Conservation (phyloP, 2,888 invertebrate species). For the Timema podura region DNA sequence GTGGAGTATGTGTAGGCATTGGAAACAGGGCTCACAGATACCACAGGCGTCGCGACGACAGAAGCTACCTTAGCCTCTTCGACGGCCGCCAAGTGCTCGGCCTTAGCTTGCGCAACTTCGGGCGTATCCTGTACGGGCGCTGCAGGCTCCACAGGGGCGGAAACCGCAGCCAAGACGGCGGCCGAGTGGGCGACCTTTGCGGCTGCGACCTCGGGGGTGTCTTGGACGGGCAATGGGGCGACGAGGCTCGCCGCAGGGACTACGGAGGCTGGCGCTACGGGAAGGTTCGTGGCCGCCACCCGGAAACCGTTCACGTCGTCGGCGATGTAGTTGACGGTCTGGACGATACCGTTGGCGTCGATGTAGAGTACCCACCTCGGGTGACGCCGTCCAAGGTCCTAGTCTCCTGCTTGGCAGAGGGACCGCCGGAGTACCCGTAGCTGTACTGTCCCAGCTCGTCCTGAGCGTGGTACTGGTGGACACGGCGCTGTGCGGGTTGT, state of each 20-base stretch:
- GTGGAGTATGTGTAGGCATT: conserved; percentile 25
- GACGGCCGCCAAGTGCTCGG: conserved; percentile 24
- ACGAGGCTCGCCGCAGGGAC: conserved; percentile 34
- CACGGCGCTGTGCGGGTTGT: conserved; percentile 31
- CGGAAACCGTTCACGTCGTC: conserved; percentile 39
- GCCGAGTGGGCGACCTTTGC: conserved; percentile 34
- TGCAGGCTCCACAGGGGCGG: conserved; percentile 36
- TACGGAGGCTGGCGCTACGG: conserved; percentile 37
- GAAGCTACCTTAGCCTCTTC: conserved; percentile 24
- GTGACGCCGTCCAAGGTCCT: conserved; percentile 56
- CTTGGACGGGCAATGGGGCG: conserved; percentile 28
- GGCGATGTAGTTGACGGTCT: conserved; percentile 37
- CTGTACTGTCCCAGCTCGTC: conserved; percentile 47
- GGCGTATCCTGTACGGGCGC: conserved; percentile 31
- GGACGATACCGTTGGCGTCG: conserved; percentile 51
- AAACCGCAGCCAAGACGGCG: conserved; percentile 41
- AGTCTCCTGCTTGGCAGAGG: conserved; percentile 39
- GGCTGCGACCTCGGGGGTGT: conserved; percentile 35
- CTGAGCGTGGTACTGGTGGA: conserved; percentile 39
- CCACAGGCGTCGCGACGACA: conserved; percentile 14
- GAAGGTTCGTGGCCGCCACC: conserved; percentile 41
- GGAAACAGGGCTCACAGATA: conserved; percentile 21
- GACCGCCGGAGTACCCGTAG: conserved; percentile 41
- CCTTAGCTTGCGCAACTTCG: conserved; percentile 39
- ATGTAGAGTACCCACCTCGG: conserved; percentile 58